Percentiles rank a stretch among this genome's conserved stretches.
These are phyloP conservation scores for Nomada ferruginata DNA, from an alignment of 2,888 invertebrate species.

Conservation along the genomic window DNA sequence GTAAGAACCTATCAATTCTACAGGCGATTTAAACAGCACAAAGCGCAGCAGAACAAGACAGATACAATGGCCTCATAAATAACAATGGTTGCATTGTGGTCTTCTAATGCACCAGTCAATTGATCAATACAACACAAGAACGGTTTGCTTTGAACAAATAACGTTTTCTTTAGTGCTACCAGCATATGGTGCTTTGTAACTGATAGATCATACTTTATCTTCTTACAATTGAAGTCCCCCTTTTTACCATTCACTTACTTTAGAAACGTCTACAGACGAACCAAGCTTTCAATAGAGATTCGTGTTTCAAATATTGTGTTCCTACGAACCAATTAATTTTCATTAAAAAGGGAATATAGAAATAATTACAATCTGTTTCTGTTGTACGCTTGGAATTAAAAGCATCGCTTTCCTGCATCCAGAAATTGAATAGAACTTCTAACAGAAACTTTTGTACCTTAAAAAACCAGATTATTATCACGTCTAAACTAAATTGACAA, in stretches of 20 bases:
- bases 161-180: neutral
- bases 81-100: slow-evolving; percentile 24
- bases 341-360: too few relatives aligned
- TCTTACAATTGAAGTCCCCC: neutral
- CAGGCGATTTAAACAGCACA: slow-evolving; percentile 10
- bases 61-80: slow-evolving; percentile 30
- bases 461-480: too few relatives aligned
- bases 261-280: neutral
- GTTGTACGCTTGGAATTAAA: too few relatives aligned
- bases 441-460: too few relatives aligned
- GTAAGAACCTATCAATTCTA: slow-evolving; percentile 13
- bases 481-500: too few relatives aligned
- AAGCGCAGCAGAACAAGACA: slow-evolving; percentile 1
- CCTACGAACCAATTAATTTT: too few relatives aligned
- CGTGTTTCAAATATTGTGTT: too few relatives aligned
- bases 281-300: neutral
- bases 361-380: too few relatives aligned
- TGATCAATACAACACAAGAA: slow-evolving; percentile 8
- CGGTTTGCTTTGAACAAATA: slow-evolving; percentile 1
- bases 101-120: slow-evolving; percentile 13
- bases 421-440: too few relatives aligned
- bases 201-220: neutral
- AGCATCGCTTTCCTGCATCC: too few relatives aligned
- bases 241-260: neutral
- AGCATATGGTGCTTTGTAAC: neutral